phyloP scores from a whole-genome alignment of 2,797 vertebrate species.

The Cephalopachus bancanus region DNA sequence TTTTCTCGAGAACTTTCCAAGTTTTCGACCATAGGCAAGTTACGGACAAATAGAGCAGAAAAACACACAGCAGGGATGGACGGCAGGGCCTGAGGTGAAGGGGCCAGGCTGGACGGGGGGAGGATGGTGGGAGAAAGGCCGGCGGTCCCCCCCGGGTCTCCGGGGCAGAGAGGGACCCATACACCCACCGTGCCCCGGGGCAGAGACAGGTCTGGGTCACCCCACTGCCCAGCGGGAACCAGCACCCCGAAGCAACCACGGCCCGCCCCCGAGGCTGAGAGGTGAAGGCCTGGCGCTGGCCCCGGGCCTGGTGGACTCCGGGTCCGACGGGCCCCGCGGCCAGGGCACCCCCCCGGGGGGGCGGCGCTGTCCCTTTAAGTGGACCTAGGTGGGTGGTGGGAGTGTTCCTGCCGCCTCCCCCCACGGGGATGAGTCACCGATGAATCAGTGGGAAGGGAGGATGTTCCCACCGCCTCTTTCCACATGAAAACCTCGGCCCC shows the following conservation, averaged over 20 bases:
- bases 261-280: background rate
- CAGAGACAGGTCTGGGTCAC: background rate
- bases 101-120: too few species aligned
- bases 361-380: conserved; percentile 72
- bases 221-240: too few species aligned
- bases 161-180: too few species aligned
- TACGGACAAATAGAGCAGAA: rapidly evolving
- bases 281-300: background rate
- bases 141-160: too few species aligned
- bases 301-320: background rate
- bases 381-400: background rate
- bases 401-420: background rate
- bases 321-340: background rate
- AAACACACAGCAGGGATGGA: background rate
- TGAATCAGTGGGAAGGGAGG: conserved; percentile 66
- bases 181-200: background rate
- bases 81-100: background rate
- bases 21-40: background rate
- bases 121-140: too few species aligned
- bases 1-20: background rate
- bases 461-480: conserved; percentile 38
- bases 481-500: conserved; percentile 51
- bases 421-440: conserved; percentile 62
- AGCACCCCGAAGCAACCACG: background rate
- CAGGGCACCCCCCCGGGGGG: rapidly evolving